Evolutionary conservation across 2,113 vertebrate species (phyloP).

Genomic region (Octodon degus): DNA sequence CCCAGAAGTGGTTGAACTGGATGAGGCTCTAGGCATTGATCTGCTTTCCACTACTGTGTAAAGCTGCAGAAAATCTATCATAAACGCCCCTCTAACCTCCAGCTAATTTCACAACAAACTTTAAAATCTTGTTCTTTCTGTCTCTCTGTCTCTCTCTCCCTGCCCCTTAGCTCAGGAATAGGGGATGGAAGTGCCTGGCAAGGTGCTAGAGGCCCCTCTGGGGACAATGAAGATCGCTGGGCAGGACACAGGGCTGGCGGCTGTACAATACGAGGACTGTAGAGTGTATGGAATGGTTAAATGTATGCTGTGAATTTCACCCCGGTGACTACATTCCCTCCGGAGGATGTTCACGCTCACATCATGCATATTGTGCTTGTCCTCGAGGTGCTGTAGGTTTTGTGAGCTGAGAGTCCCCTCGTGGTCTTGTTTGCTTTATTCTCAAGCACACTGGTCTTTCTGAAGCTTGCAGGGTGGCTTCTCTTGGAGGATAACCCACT

Average conservation of each 20-base stretch:
- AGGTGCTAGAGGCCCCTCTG: neutral
- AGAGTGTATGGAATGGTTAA: neutral
- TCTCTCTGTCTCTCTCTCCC: too few relatives aligned
- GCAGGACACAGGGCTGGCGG: too few relatives aligned
- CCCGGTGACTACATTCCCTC: too few relatives aligned
- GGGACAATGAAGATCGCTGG: neutral
- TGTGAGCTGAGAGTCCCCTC: neutral
- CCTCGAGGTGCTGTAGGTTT: neutral
- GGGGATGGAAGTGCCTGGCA: too few relatives aligned
- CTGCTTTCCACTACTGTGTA: neutral
- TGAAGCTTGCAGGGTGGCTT: neutral
- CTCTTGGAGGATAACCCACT: neutral
- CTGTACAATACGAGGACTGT: neutral
- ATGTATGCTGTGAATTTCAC: neutral
- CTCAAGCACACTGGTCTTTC: accelerated
- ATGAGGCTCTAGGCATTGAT: neutral
- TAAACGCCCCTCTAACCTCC: neutral
- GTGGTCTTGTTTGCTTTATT: neutral
- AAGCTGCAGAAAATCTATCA: neutral
- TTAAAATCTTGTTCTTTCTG: neutral
- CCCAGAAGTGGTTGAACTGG: neutral
- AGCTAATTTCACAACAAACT: neutral
- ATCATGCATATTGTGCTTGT: neutral
- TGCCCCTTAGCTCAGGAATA: neutral
- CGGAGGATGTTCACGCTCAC: neutral